Conservation (phyloP, 1,140 invertebrate genomes). For the Leptestheria dahalacensis region DNA sequence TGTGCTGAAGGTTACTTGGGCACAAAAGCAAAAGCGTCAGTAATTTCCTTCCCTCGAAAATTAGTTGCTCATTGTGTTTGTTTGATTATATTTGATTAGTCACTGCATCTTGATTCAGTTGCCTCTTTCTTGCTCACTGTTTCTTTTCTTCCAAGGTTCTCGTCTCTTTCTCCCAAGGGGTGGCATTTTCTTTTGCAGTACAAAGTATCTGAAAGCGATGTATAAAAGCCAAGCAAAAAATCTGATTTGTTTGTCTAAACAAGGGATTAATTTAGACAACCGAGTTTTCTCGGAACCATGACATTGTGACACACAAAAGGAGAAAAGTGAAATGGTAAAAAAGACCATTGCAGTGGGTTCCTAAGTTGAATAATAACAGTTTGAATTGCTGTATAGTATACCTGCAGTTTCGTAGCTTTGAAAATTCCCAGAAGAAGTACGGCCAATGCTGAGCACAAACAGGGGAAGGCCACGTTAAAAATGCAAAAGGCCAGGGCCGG, state of each 20-base stretch:
- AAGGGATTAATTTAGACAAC: neutral
- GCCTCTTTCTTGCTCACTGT: no score
- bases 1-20: neutral
- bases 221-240: neutral
- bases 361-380: no score
- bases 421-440: slow-evolving; percentile 68
- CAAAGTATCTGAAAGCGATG: no score
- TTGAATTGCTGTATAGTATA: slow-evolving; percentile 17
- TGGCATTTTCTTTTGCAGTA: no score
- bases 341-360: neutral
- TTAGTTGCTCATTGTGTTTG: neutral
- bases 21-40: no score
- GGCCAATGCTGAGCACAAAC: slow-evolving; percentile 67
- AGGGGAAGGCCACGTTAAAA: slow-evolving; percentile 62
- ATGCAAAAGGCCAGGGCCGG: slow-evolving; percentile 63
- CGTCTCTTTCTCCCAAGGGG: no score
- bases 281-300: no score
- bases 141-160: no score
- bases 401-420: slow-evolving; percentile 39
- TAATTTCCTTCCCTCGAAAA: neutral
- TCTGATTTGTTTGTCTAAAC: neutral
- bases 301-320: no score
- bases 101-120: neutral
- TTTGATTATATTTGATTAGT: neutral
- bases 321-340: neutral